Evolutionary conservation across 2,888 invertebrate species (phyloP), one percentile per base, ranked within the genome.

Genomic region (Cepaea hortensis): DNA sequence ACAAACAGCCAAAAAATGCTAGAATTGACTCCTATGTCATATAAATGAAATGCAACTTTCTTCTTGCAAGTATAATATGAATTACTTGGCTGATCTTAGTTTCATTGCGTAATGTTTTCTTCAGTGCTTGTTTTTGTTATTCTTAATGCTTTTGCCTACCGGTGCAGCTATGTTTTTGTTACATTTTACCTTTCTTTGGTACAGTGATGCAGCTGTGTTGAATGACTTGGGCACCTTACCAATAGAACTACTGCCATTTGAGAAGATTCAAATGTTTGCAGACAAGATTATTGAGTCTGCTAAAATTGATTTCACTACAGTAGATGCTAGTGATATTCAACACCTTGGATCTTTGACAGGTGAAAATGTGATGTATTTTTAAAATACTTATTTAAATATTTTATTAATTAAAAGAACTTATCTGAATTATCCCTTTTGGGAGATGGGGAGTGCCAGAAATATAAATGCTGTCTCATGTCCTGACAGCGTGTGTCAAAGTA

Each of bases 271-370:
- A 23, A 18, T 77, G 77, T 77, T 50, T 55, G 50, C 50, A 9
- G 50, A 77, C 55, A 77, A 77, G 23, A 77, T 77, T 77, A 55
- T 77, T 15, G 77, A 77, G 55, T 77, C 77, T 77, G 77, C 7
- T 15, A 77, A 77, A 55, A 50, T 77, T 50, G 50, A 77, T 55
- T 77, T 77, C 50, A 20, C 4, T 7, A 50, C 48, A 50, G 50
- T 4, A 11, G 23, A 4, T 18, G 13, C 55, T 3, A 77, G 48
- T 77, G 77, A 77, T 77, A 77, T 77, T 77, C 50, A 77, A 23
- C 4, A 77, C 20, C 18, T 77, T 11, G 77, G 77, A 50, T 20
- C 77, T n/a, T 50, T 77, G 77, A 18, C 77, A 20, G 77, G 77
- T 77, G 7, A 73, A 35, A 35, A 23, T 73, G 11, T 7, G 7